phyloP scores from a whole-genome alignment of 2,797 vertebrate genomes.

The Phataginus tetradactyla region DNA sequence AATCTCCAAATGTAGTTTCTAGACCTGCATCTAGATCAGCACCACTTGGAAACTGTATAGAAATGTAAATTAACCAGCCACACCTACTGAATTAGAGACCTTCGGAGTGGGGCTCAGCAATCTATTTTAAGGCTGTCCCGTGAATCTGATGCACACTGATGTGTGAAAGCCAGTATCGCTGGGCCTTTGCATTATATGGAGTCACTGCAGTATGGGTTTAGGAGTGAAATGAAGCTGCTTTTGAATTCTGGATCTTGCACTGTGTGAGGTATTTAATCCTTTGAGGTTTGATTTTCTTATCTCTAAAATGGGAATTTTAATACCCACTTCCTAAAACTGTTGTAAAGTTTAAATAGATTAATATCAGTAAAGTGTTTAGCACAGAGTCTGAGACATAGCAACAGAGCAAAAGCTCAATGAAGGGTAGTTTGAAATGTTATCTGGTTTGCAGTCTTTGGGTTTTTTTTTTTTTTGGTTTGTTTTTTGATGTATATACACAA shows the following conservation, averaged over 20 bases:
- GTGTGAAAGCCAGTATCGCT: neutral
- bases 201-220: neutral
- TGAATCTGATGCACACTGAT: neutral
- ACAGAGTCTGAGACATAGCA: neutral
- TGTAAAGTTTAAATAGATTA: neutral
- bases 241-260: neutral
- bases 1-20: neutral
- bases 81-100: neutral
- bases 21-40: neutral
- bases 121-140: neutral
- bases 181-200: neutral
- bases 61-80: neutral
- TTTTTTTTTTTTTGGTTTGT: neutral
- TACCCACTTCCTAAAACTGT: neutral
- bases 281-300: neutral
- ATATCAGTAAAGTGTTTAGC: neutral
- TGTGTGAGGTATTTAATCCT: neutral
- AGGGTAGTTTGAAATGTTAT: neutral
- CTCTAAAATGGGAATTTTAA: conserved; percentile 4
- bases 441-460: neutral
- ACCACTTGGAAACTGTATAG: neutral
- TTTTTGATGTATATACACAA: neutral
- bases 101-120: neutral
- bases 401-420: neutral
- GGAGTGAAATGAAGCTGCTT: neutral